These are phyloP conservation scores for Toxotes chatareus DNA, from an alignment of 2,113 vertebrate genomes.

Conservation along the genomic window DNA sequence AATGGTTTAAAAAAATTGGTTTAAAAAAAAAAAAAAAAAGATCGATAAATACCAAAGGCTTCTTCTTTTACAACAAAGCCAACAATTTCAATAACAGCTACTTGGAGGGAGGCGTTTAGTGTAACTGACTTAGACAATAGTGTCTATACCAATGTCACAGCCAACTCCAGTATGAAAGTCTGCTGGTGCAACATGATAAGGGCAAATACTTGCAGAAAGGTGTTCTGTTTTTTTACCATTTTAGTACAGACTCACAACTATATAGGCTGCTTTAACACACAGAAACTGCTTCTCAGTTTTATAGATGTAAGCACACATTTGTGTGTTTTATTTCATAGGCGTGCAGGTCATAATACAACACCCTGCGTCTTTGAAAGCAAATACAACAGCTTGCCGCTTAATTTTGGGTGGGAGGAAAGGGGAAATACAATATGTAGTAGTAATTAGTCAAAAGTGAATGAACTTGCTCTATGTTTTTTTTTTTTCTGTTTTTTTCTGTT, in stretches of 20 bases:
- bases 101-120: not conserved
- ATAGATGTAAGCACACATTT: not conserved
- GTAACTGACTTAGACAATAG: too few species aligned
- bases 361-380: not conserved
- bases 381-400: not conserved
- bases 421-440: not conserved
- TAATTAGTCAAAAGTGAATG: not conserved
- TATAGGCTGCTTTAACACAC: not conserved
- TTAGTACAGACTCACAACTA: not conserved
- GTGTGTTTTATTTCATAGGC: not conserved
- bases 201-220: not conserved
- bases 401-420: not conserved
- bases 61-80: too few species aligned
- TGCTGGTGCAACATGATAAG: not conserved
- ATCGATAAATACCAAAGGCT: not conserved
- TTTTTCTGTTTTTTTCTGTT: not conserved
- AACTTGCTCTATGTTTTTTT: too few species aligned
- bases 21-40: not conserved
- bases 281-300: not conserved
- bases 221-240: not conserved
- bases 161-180: not conserved
- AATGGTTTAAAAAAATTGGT: not conserved
- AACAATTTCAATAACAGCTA: not conserved
- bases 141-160: not conserved
- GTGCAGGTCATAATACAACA: not conserved